A percentile compares a stretch with the other conserved stretches of the same genome.
Conservation (phyloP, 2,888 invertebrate species). For the Lomographa bimaculata region DNA sequence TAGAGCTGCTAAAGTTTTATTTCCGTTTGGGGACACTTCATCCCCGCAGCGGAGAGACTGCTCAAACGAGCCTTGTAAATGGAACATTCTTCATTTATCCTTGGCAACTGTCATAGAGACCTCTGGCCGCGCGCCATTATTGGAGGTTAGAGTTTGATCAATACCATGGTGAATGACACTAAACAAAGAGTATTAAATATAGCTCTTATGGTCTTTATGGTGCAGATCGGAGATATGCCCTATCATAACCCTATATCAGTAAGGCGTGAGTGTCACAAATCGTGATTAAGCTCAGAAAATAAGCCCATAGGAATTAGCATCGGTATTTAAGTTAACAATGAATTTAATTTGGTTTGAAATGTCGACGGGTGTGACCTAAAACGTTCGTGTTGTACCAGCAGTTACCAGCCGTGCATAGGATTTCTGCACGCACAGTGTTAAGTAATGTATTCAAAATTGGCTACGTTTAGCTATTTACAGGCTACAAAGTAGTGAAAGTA, state of each 20-base stretch:
- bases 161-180: slow-evolving; percentile 66
- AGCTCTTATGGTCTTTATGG: slow-evolving; percentile 47
- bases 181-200: slow-evolving; percentile 59
- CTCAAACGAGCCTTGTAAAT: slow-evolving; percentile 82
- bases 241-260: slow-evolving; percentile 42
- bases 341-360: slow-evolving; percentile 31
- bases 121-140: slow-evolving; percentile 56
- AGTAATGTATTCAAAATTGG: slow-evolving; percentile 47
- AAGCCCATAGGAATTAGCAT: slow-evolving; percentile 24
- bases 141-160: slow-evolving; percentile 59
- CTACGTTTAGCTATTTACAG: slow-evolving; percentile 29
- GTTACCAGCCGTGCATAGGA: slow-evolving; percentile 39
- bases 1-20: slow-evolving; percentile 78
- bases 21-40: slow-evolving; percentile 71
- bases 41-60: slow-evolving; percentile 83
- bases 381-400: slow-evolving; percentile 31
- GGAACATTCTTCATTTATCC: slow-evolving; percentile 73
- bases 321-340: slow-evolving; percentile 20
- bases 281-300: slow-evolving; percentile 34
- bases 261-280: slow-evolving; percentile 49
- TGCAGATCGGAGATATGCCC: slow-evolving; percentile 62
- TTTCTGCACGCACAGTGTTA: slow-evolving; percentile 51
- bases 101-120: slow-evolving; percentile 53
- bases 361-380: slow-evolving; percentile 19
- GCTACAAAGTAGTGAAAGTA: no score